A percentile compares a stretch with the other conserved stretches of the same genome.
phyloP scores from a whole-genome alignment of 2,797 vertebrate genomes.

The Mormyrops attenuatus region DNA sequence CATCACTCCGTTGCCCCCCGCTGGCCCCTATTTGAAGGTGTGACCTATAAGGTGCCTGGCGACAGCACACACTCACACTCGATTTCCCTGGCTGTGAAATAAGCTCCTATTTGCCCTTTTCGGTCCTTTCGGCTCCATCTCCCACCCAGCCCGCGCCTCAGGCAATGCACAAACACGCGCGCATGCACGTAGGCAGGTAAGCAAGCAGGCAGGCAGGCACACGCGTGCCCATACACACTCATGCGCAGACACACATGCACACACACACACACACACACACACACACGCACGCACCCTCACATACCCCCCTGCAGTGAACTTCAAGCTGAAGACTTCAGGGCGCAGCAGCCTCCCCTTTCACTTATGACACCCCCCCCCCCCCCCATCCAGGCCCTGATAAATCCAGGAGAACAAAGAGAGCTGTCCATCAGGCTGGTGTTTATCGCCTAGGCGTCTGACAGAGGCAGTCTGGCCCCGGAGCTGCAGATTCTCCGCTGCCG shows the following conservation, averaged over 20 bases:
- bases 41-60: background rate
- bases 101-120: background rate
- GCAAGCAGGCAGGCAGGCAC: background rate
- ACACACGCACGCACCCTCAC: background rate
- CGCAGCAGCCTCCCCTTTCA: background rate
- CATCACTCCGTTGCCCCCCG: background rate
- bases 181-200: background rate
- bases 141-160: background rate
- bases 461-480: background rate
- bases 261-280: background rate
- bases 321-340: background rate
- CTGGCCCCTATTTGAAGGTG: constrained; percentile 6
- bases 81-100: background rate
- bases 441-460: background rate
- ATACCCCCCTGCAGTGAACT: background rate
- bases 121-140: background rate
- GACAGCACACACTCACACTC: background rate
- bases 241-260: too few species aligned
- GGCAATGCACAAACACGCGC: background rate
- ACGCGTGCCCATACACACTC: background rate
- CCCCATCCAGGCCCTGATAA: background rate
- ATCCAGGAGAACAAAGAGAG: background rate
- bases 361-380: background rate
- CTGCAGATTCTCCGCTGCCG: background rate
- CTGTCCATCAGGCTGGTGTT: background rate